These are phyloP conservation scores for Phalloptychus januarius DNA, from an alignment of 2,797 vertebrate species.

Conservation along the genomic window DNA sequence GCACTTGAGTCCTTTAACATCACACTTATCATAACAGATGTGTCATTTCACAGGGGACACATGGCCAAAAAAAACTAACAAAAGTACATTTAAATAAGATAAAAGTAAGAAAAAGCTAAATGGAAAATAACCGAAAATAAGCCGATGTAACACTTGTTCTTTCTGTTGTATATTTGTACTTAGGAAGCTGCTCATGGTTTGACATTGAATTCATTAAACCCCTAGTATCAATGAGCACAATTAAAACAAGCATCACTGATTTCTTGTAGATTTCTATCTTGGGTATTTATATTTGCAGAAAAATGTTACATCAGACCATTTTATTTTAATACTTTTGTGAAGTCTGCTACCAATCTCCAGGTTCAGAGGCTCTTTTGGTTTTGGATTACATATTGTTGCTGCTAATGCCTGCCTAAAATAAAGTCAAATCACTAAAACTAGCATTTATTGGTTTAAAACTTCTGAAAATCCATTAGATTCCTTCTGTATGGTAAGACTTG, in stretches of 20 bases:
- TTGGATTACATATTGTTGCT: slow-evolving; percentile 42
- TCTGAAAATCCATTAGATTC: neutral
- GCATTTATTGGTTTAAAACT: neutral
- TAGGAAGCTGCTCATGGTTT: slow-evolving; percentile 19
- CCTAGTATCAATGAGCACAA: neutral
- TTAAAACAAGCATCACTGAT: neutral
- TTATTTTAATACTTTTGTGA: slow-evolving; percentile 21
- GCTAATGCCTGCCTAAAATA: neutral
- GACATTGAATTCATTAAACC: slow-evolving; percentile 10
- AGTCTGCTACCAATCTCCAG: slow-evolving; percentile 54
- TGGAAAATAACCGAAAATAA: slow-evolving; percentile 4
- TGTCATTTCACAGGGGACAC: neutral
- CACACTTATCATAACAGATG: too few relatives aligned
- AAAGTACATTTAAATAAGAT: neutral
- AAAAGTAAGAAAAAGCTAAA: neutral
- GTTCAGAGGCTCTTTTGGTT: slow-evolving; percentile 53
- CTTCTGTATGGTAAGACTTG: neutral
- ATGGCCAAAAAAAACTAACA: too few relatives aligned
- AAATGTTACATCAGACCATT: neutral
- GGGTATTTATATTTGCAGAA: neutral
- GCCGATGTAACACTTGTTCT: slow-evolving; percentile 1
- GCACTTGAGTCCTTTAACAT: too few relatives aligned
- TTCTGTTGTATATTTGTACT: slow-evolving; percentile 14
- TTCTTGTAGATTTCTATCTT: neutral
- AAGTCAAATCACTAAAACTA: neutral